Percentiles rank a stretch among this genome's conserved stretches.
phyloP scores from a whole-genome alignment of 2,797 vertebrate genomes.

The Toxotes lorentzi region DNA sequence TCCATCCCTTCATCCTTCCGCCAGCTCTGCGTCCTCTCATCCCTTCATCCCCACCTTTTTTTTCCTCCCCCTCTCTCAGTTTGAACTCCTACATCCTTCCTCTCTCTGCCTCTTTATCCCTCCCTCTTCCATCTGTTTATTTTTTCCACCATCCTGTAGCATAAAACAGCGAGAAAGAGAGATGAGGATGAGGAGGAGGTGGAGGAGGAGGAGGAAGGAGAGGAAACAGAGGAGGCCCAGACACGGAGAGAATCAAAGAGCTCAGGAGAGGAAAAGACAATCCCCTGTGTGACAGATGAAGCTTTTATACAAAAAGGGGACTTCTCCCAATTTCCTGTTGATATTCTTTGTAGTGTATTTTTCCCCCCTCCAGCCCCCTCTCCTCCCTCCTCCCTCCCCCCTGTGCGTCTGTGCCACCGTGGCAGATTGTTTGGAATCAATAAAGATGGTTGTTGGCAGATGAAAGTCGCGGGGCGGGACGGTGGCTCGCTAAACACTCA shows the following conservation, averaged over 20 bases:
- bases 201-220: constrained; percentile 34
- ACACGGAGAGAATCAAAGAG: constrained; percentile 70
- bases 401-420: constrained; percentile 38
- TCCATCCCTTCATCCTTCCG: constrained; percentile 64
- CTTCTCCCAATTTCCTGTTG: constrained; percentile 72
- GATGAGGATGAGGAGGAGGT: constrained; percentile 16
- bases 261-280: constrained; percentile 59
- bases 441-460: constrained; percentile 79
- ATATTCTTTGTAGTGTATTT: constrained; percentile 71
- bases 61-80: constrained; percentile 64
- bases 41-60: constrained; percentile 47
- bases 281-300: constrained; percentile 68
- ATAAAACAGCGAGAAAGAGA: constrained; percentile 50
- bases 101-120: constrained; percentile 64
- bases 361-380: constrained; percentile 5
- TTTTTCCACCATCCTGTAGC: constrained; percentile 70
- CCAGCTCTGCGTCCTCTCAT: constrained; percentile 64
- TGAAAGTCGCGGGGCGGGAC: constrained; percentile 73
- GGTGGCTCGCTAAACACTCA: constrained; percentile 71
- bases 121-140: constrained; percentile 79
- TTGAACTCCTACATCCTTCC: constrained; percentile 78
- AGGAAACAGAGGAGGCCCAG: constrained; percentile 49
- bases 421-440: constrained; percentile 80
- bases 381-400: constrained; percentile 44
- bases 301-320: constrained; percentile 59